Evolutionary conservation across 2,113 vertebrate genomes (phyloP), one percentile per base, ranked within the genome.

Genomic region (Orthochromis indermauri): DNA sequence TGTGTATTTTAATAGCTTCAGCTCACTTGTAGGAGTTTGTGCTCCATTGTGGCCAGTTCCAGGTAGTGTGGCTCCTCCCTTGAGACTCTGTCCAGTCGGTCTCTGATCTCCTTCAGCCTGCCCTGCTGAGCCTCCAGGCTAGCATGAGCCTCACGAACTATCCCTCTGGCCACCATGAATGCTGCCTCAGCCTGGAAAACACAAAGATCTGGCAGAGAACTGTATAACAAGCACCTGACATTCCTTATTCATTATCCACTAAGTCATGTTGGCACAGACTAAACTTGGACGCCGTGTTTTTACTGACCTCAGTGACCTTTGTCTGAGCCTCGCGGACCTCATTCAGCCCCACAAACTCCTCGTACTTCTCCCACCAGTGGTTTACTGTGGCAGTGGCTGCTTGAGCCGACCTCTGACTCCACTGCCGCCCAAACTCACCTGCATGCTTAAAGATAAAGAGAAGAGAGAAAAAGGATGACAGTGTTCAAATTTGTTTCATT

Each of bases 141-240:
- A 19, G 88, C 90, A 17, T 97, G 98, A 40, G 98, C 96, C 91
- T 98, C 97, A 4, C 97, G 96, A 8, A 99, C 98, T 66, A 98
- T 97, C 24, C 98, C 98, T 68, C 98, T 98, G 86, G 99, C 96
- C 85, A 99, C 92, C 98, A 99, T 98, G 95, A 99, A 99, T 8
- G 96, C 95, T 49, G 98, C 96, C 93, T 99, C 98, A 33, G 97
- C 99, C 98, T 99, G 93, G 10, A 59, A 42, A 40, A 45, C 55
- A 81, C n/a, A n/a, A 26, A 42, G 1, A 4, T 37, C 49, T 54
- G 42, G 81, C 12, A 78, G 45, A 49, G 42, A n/a, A 31, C 8
- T 78, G 45, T 31, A 33, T 31, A 17, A 78, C 17, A 33, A 78
- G 6, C 45, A 31, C 10, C 26, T 51, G 73, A 33, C 45, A 33